phyloP scores from a whole-genome alignment of 92 coral and sea anemone species.

The Meandrina meandrites region DNA sequence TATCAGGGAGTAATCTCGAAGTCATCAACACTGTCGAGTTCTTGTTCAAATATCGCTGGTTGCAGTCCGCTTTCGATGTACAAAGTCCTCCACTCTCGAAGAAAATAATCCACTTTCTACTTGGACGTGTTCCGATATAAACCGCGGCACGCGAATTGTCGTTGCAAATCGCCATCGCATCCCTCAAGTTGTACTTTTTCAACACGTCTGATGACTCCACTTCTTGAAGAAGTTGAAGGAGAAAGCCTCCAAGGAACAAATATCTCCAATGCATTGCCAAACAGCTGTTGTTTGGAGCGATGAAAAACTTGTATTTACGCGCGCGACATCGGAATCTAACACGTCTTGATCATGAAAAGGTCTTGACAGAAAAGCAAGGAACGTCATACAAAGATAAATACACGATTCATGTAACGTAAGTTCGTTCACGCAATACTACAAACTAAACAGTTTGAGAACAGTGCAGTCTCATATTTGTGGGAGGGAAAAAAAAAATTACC shows the following conservation, averaged over 20 bases:
- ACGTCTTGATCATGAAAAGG: slow-evolving; percentile 12
- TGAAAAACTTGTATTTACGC: slow-evolving; percentile 30
- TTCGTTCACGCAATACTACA: background rate
- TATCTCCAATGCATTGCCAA: slow-evolving; percentile 15
- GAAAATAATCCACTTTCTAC: slow-evolving; percentile 53
- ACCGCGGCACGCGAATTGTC: slow-evolving; percentile 58
- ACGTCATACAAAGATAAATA: slow-evolving; percentile 8
- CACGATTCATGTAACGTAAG: background rate
- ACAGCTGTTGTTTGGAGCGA: background rate
- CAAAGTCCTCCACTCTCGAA: slow-evolving; percentile 74
- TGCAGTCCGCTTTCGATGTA: slow-evolving; percentile 53
- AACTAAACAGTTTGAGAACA: background rate
- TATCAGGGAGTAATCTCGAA: slow-evolving; percentile 40
- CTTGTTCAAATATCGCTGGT: slow-evolving; percentile 49
- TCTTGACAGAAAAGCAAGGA: slow-evolving; percentile 10
- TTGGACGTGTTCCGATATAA: slow-evolving; percentile 32
- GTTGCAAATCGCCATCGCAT: slow-evolving; percentile 53
- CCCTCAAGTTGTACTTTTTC: background rate
- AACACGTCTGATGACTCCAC: background rate
- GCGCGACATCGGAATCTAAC: slow-evolving; percentile 32
- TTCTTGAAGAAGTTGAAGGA: background rate
- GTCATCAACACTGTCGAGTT: slow-evolving; percentile 61
- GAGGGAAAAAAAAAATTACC: no score
- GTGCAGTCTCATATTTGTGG: no score
- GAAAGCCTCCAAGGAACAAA: background rate